Percentiles rank a stretch among this genome's conserved stretches.
These are phyloP conservation scores for Lytechinus pictus DNA, from an alignment of 35 echinoderm and acorn worm species.

Conservation along the genomic window DNA sequence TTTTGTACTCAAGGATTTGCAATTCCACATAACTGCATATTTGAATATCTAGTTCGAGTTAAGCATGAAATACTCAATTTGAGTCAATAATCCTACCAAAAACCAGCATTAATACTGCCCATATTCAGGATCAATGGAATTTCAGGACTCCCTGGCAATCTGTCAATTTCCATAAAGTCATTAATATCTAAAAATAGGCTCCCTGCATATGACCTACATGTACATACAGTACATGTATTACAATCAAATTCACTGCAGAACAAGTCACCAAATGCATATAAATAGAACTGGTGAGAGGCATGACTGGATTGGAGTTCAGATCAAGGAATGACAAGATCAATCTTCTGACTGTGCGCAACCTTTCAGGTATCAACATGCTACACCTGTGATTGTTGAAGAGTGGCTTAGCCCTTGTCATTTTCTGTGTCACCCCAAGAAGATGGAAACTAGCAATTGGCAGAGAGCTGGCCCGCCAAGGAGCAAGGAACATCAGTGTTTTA, in stretches of 20 bases:
- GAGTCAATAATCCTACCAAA: neutral
- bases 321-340: neutral
- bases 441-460: slow-evolving; percentile 33
- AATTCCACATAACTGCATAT: neutral
- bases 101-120: neutral
- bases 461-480: neutral
- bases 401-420: neutral
- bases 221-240: too few species aligned
- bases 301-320: neutral
- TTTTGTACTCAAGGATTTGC: neutral
- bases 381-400: neutral
- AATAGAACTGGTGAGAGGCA: neutral
- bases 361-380: neutral
- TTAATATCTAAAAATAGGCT: neutral
- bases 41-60: neutral
- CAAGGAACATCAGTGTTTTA: neutral
- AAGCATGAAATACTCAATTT: neutral
- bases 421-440: neutral
- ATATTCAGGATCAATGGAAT: neutral
- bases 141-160: neutral
- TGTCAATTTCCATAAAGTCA: neutral
- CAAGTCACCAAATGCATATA: neutral
- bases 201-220: neutral
- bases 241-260: neutral
- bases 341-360: neutral